Percentiles rank a stretch among this genome's conserved stretches.
These are phyloP conservation scores for Zootermopsis nevadensis DNA, from an alignment of 2,888 invertebrate species.

Conservation along the genomic window DNA sequence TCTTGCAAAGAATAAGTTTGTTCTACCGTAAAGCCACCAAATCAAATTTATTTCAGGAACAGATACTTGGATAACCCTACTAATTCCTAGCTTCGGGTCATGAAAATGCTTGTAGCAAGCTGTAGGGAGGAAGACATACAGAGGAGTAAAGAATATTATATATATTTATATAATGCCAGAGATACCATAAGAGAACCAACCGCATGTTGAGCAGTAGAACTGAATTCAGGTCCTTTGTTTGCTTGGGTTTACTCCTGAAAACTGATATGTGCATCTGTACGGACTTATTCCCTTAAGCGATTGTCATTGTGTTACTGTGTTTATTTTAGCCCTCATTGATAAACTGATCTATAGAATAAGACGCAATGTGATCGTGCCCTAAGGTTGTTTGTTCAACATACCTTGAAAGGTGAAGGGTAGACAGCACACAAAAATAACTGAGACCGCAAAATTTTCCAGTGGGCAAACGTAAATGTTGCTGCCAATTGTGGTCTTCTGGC, in stretches of 20 bases:
- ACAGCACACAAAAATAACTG: background rate
- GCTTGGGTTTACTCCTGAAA: constrained; percentile 13
- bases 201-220: background rate
- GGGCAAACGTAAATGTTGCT: background rate
- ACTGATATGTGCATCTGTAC: constrained; percentile 12
- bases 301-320: constrained; percentile 28
- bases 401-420: background rate
- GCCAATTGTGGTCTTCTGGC: too few relatives aligned
- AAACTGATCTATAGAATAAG: background rate
- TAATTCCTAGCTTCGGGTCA: background rate
- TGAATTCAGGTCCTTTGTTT: constrained; percentile 20
- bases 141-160: too few relatives aligned
- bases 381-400: background rate
- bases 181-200: background rate
- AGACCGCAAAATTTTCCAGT: background rate
- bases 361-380: background rate
- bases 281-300: background rate
- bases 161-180: background rate
- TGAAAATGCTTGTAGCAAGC: background rate
- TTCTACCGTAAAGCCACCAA: background rate
- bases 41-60: background rate
- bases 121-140: too few relatives aligned
- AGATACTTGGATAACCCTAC: background rate
- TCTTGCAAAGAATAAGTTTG: background rate
- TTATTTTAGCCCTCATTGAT: constrained; percentile 17